These are phyloP conservation scores for Chaenodraco wilsoni DNA, from an alignment of 2,797 vertebrate species.

Conservation along the genomic window DNA sequence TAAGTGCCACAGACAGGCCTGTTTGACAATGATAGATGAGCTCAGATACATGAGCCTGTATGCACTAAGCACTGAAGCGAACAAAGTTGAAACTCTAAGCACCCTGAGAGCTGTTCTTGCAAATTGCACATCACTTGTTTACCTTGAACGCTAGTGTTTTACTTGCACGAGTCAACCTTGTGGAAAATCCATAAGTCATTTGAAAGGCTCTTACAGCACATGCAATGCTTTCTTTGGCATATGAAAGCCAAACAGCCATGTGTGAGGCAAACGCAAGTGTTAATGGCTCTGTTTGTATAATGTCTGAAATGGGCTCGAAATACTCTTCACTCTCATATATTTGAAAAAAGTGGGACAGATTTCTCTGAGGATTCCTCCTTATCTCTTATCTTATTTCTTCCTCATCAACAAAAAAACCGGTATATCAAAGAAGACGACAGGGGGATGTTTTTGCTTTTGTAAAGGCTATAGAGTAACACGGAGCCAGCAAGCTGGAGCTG, in stretches of 20 bases:
- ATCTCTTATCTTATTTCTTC: conserved; percentile 21
- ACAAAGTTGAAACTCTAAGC: conserved; percentile 60
- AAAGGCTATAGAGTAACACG: conserved; percentile 45
- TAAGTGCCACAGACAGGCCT: conserved; percentile 36
- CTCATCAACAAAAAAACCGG: conserved; percentile 37
- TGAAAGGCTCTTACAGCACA: conserved; percentile 63
- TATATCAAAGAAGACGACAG: conserved; percentile 44
- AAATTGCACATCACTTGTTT: conserved; percentile 68
- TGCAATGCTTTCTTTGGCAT: conserved; percentile 36
- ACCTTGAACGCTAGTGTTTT: conserved; percentile 74
- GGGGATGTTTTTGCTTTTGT: conserved; percentile 50
- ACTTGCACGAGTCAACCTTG: conserved; percentile 81
- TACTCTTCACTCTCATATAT: conserved; percentile 1
- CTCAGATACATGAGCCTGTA: conserved; percentile 51
- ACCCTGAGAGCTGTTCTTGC: conserved; percentile 51
- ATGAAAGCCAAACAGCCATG: conserved; percentile 29
- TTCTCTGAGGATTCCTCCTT: not conserved
- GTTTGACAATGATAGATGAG: conserved; percentile 69
- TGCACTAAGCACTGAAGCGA: conserved; percentile 44
- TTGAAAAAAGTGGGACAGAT: too few relatives aligned
- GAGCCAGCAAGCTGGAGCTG: conserved; percentile 42
- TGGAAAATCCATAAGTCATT: conserved; percentile 81
- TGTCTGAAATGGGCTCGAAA: conserved; percentile 3
- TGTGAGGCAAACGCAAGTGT: conserved; percentile 23
- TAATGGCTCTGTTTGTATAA: conserved; percentile 36